Conservation (phyloP, 2,888 invertebrate genomes). For the Adelphocoris suturalis region DNA sequence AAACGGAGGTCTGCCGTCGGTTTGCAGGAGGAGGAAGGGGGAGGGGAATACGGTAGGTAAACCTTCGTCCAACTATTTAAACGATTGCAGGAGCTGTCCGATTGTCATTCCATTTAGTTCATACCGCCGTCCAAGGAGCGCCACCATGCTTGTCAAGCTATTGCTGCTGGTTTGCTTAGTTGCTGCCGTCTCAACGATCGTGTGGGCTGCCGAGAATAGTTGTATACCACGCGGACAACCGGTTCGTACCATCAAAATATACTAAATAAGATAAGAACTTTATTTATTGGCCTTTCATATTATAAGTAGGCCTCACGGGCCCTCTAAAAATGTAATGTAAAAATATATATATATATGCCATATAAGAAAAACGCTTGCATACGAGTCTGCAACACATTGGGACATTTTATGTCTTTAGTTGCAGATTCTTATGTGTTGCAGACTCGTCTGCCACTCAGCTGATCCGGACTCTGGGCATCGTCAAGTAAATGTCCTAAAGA, state of each 20-base stretch:
- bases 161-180: slow-evolving; percentile 31
- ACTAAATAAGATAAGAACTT: too few species aligned
- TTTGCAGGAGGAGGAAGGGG: background rate
- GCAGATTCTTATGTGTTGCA: too few species aligned
- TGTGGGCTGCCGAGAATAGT: slow-evolving; percentile 37
- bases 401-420: too few species aligned
- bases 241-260: background rate
- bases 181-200: slow-evolving; percentile 20
- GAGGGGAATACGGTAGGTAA: background rate
- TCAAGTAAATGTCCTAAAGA: too few species aligned
- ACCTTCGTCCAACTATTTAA: slow-evolving; percentile 15
- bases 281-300: too few species aligned
- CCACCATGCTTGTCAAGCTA: slow-evolving; percentile 38
- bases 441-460: too few species aligned
- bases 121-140: background rate
- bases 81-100: background rate
- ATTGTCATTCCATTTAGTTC: background rate
- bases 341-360: too few species aligned
- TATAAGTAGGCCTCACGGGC: too few species aligned
- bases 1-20: background rate
- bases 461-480: too few species aligned
- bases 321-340: too few species aligned
- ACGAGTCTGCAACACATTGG: too few species aligned
- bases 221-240: slow-evolving; percentile 47
- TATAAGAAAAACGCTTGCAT: too few species aligned